phyloP scores from a whole-genome alignment of 2,888 invertebrate species.

The Tholera decimalis region DNA sequence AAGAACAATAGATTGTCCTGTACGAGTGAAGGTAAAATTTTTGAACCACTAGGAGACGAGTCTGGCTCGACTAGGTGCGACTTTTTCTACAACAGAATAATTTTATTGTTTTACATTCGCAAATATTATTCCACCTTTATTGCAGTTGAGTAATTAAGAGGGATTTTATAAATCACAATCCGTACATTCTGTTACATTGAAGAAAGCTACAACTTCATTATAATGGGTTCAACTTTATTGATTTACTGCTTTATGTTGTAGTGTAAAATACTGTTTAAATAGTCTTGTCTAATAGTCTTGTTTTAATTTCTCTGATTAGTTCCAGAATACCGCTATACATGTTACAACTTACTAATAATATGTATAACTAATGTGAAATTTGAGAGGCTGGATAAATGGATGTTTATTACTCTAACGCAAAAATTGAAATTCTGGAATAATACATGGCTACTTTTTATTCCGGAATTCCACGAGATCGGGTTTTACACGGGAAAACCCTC shows the following conservation, averaged over 20 bases:
- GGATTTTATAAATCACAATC: slow-evolving; percentile 1
- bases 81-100: neutral
- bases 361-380: too few relatives aligned
- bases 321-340: neutral
- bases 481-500: too few relatives aligned
- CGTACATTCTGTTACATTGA: neutral
- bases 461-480: too few relatives aligned
- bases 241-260: neutral
- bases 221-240: neutral
- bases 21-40: slow-evolving; percentile 64
- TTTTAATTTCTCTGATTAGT: neutral
- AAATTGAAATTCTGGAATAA: too few relatives aligned
- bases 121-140: slow-evolving; percentile 8
- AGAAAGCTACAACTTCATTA: slow-evolving; percentile 1
- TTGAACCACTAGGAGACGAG: slow-evolving; percentile 53
- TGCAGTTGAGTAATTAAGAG: slow-evolving; percentile 5
- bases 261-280: neutral
- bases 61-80: neutral
- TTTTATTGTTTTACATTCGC: slow-evolving; percentile 17
- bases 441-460: too few relatives aligned
- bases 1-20: slow-evolving; percentile 75
- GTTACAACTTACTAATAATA: slow-evolving; percentile 15
- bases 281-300: neutral
- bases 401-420: too few relatives aligned
- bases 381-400: too few relatives aligned